A percentile compares a stretch with the other conserved stretches of the same genome.
Conservation (phyloP, 1,140 invertebrate species). For the Gerris buenoi region DNA sequence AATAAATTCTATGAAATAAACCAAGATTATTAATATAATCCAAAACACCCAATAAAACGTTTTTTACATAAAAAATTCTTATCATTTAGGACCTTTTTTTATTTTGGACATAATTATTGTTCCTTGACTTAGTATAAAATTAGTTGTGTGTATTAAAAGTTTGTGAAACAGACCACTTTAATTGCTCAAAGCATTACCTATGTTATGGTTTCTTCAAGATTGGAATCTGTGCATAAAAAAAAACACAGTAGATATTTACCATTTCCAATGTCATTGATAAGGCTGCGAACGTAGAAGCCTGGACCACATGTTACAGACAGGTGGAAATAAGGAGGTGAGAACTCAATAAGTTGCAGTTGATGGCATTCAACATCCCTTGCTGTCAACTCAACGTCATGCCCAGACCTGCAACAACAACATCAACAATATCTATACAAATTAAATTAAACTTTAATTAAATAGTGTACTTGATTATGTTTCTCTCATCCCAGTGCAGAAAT, state of each 20-base stretch:
- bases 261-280: constrained; percentile 23
- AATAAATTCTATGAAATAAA: too few relatives aligned
- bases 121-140: neutral
- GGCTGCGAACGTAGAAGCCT: constrained; percentile 25
- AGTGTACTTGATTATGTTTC: too few relatives aligned
- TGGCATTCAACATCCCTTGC: constrained; percentile 14
- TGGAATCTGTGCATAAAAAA: too few relatives aligned
- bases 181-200: neutral
- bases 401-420: too few relatives aligned
- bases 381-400: too few relatives aligned
- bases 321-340: constrained; percentile 23
- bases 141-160: too few relatives aligned
- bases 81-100: neutral
- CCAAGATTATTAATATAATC: too few relatives aligned
- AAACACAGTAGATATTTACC: constrained; percentile 14
- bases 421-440: too few relatives aligned
- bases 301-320: constrained; percentile 22
- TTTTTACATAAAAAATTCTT: neutral
- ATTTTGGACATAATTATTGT: neutral
- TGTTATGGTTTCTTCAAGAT: neutral
- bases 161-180: neutral
- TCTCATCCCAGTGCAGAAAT: too few relatives aligned
- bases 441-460: too few relatives aligned
- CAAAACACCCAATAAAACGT: too few relatives aligned
- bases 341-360: constrained; percentile 18